Conservation (phyloP, 2,113 vertebrate genomes). For the Leuciscus idus region DNA sequence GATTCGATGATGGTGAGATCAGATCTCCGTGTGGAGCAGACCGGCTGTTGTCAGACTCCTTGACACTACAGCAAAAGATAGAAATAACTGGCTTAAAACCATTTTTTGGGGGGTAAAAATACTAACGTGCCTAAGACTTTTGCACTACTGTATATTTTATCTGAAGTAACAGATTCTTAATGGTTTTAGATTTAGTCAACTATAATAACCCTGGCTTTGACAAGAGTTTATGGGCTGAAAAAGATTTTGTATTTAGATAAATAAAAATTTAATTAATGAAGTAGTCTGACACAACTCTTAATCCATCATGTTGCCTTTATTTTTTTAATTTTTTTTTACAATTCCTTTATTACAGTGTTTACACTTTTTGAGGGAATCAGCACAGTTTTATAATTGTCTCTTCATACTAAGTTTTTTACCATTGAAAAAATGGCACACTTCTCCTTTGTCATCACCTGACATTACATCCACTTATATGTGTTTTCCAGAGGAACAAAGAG, state of each 20-base stretch:
- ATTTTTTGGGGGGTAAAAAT: too few species aligned
- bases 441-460: background rate
- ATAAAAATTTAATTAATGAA: background rate
- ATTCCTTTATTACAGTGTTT: background rate
- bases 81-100: too few species aligned
- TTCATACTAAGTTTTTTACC: background rate
- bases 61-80: too few species aligned
- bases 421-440: background rate
- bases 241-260: background rate
- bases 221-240: background rate
- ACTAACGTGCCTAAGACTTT: too few species aligned
- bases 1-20: too few species aligned
- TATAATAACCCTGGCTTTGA: background rate
- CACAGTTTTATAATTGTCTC: background rate
- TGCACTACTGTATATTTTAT: background rate
- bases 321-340: background rate
- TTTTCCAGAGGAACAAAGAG: background rate
- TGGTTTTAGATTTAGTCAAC: background rate
- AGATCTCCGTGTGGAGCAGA: too few species aligned
- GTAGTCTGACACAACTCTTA: background rate
- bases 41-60: too few species aligned
- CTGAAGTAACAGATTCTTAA: background rate
- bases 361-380: background rate
- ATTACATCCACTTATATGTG: background rate
- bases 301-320: background rate